phyloP scores from a whole-genome alignment of 2,113 vertebrate species.

The Peromyscus leucopus region DNA sequence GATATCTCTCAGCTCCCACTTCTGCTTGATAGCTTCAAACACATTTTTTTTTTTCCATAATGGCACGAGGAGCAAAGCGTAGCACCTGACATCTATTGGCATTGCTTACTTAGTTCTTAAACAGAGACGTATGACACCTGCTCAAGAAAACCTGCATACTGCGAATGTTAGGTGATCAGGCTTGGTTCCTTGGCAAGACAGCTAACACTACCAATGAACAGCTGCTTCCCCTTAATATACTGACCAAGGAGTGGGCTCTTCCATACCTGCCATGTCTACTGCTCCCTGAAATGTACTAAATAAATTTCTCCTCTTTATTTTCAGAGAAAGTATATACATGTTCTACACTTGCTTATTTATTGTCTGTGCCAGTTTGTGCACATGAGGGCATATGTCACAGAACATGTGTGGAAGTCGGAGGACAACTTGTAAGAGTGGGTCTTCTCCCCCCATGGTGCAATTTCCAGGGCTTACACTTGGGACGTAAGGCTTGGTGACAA shows the following conservation, averaged over 20 bases:
- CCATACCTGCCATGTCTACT: background rate
- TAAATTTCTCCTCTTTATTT: background rate
- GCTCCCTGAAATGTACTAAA: background rate
- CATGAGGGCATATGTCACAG: no score
- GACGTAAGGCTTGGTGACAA: background rate
- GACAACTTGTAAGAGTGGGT: background rate
- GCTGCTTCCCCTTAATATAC: background rate
- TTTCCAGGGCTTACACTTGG: background rate
- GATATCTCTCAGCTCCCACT: background rate
- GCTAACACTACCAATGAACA: background rate
- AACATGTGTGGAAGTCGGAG: background rate
- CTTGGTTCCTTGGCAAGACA: background rate
- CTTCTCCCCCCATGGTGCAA: no score
- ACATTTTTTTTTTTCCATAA: background rate
- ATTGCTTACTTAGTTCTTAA: constrained; percentile 1
- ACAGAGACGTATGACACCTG: background rate
- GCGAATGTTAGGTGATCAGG: background rate
- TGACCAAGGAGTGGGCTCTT: background rate
- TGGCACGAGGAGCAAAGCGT: background rate
- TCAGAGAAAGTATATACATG: background rate
- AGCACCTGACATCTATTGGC: background rate
- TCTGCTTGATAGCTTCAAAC: background rate
- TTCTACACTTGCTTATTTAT: background rate
- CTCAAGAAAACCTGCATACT: background rate
- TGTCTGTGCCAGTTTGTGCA: background rate